Percentiles rank a stretch among this genome's conserved stretches.
Evolutionary conservation across 2,888 invertebrate species (phyloP).

Genomic region (Agrochola lychnidis): DNA sequence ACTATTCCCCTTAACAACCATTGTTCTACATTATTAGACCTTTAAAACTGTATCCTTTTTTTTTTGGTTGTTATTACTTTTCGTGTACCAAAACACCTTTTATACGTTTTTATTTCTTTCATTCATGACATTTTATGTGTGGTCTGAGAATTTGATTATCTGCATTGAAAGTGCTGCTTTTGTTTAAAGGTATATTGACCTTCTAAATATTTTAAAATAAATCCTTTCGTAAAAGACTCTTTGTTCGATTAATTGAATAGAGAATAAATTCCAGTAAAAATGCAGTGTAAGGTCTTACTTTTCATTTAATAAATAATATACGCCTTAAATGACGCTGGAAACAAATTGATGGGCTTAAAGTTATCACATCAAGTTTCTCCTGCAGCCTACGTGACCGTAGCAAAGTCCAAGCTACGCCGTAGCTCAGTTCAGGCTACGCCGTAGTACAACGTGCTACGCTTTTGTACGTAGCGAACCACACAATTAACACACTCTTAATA

Average conservation of each 20-base stretch:
- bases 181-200: neutral
- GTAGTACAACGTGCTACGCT: constrained; percentile 31
- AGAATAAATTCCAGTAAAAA: neutral
- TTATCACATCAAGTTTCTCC: constrained; percentile 1
- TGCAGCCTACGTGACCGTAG: neutral
- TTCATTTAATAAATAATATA: neutral
- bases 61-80: too few species aligned
- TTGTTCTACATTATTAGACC: too few species aligned
- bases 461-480: neutral
- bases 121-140: neutral
- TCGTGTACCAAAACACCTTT: too few species aligned
- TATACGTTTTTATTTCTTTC: neutral
- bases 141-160: neutral
- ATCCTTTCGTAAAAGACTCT: neutral
- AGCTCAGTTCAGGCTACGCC: constrained; percentile 26
- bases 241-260: neutral
- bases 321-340: neutral
- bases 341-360: neutral
- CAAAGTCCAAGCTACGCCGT: neutral
- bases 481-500: neutral
- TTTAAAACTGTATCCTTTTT: too few species aligned
- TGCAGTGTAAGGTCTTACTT: neutral
- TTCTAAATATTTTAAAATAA: neutral
- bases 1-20: too few species aligned
- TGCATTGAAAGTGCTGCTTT: neutral